Evolutionary conservation across 2,888 invertebrate species (phyloP).

Genomic region (Meloe dianella): DNA sequence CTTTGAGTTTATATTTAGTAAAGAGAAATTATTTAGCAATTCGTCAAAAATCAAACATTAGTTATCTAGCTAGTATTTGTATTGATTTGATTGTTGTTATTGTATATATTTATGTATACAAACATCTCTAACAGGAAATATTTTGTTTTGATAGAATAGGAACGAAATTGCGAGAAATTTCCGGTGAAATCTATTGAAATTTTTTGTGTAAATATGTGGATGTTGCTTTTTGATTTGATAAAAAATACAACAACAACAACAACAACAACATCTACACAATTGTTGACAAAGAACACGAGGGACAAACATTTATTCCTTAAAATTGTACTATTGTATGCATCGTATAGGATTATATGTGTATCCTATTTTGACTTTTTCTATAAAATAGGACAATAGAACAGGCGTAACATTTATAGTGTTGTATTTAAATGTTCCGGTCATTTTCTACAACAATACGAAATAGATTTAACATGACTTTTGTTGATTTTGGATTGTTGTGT

Average conservation of each 20-base stretch:
- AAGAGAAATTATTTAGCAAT: background rate
- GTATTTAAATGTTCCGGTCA: conserved; percentile 34
- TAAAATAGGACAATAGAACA: conserved; percentile 24
- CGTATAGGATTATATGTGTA: conserved; percentile 24
- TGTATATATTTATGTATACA: background rate
- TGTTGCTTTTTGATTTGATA: conserved; percentile 2
- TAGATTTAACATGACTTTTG: background rate
- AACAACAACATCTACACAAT: conserved; percentile 27
- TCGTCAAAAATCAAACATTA: conserved; percentile 10
- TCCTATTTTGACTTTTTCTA: conserved; percentile 32
- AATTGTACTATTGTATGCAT: conserved; percentile 11
- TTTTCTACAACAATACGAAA: conserved; percentile 22
- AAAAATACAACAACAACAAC: conserved; percentile 18
- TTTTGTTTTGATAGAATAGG: conserved; percentile 8
- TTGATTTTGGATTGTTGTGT: conserved; percentile 10
- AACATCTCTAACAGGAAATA: conserved; percentile 8
- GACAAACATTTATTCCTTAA: conserved; percentile 40
- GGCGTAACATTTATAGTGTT: conserved; percentile 25
- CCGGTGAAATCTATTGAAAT: conserved; percentile 13
- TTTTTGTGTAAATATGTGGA: background rate
- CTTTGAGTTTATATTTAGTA: background rate
- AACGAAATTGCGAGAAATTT: conserved; percentile 9
- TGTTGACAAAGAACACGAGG: conserved; percentile 43
- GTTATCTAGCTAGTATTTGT: conserved; percentile 3
- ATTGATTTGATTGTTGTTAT: conserved; percentile 10